Conservation (phyloP, 2,113 vertebrate genomes). For the Xenus cinereus region DNA sequence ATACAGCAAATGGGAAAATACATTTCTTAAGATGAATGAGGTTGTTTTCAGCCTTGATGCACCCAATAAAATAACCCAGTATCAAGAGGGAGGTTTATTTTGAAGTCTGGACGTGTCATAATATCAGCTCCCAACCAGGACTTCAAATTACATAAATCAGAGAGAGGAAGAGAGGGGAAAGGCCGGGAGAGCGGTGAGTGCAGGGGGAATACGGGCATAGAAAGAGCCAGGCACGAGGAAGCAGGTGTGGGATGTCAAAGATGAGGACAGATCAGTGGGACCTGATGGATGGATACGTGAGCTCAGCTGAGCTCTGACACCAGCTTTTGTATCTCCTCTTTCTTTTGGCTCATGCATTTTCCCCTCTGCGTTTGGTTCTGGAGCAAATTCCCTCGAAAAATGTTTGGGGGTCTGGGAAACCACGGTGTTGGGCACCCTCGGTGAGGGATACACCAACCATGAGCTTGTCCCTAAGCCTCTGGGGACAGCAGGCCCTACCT, state of each 20-base stretch:
- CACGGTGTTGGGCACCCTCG: fast-evolving
- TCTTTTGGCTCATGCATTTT: not conserved
- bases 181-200: not conserved
- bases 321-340: not conserved
- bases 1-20: constrained; percentile 74
- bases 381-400: not conserved
- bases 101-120: constrained; percentile 66
- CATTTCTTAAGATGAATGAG: constrained; percentile 72
- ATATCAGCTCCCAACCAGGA: constrained; percentile 66
- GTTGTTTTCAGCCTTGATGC: constrained; percentile 68
- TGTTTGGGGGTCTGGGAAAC: not conserved
- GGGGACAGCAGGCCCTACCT: not conserved
- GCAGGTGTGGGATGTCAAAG: not conserved
- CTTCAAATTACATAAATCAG: constrained; percentile 64
- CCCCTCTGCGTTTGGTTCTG: fast-evolving
- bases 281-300: not conserved
- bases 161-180: constrained; percentile 61
- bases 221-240: not conserved
- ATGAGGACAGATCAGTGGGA: not conserved
- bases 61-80: constrained; percentile 67
- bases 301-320: not conserved
- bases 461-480: not conserved
- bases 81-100: constrained; percentile 76
- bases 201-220: not conserved
- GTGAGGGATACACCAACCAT: not conserved